Base-by-base conservation (phyloP, 2,113 vertebrate species). In the Pollachius pollachius region DNA sequence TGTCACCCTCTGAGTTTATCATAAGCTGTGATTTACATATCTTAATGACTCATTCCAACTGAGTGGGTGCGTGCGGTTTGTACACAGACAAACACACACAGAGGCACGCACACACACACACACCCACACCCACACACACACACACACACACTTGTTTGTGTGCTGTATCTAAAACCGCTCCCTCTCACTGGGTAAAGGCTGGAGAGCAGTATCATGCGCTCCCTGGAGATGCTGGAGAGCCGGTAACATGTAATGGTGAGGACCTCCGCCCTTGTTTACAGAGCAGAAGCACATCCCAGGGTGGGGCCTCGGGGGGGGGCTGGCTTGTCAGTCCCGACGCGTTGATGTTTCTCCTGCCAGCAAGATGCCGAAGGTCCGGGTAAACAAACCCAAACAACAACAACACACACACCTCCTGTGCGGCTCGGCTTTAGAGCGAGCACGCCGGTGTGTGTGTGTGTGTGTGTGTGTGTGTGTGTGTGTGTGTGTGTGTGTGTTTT, bases 21-120 rank as follows among this genome's bases (percentile, higher is more conserved):
- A 73, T 78, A 80, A 84, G 72, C 79, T 67, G 65, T 37, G 52
- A 88, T 86, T 87, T 88, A 77, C 85, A 85, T 84, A 83, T 84
- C 79, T 73, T 85, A 89, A 89, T 82, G 79, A 87, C 72, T 87
- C 74, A 75, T 74, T 85, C 13, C 8, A 78, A 72, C 61, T 56
- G 67, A 72, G 71, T 11, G 37, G 69, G 62, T 73, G 59, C 69
- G 68, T n/a, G 62, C 15, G n/a, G 30, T 78, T 80, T 80, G 79
- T 75, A 64, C 82, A 72, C 67, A 78, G 80, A 30, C 30, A 30
- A 30, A 30, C 30, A 30, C 30, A 30, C 30, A 71, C 23, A 52
- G 4, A 54, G 4, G 52, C 12, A 54, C 30, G 25, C 30, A 30
- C 30, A 6, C 30, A 30, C 30, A 30, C 30, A 30, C 30, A 30